Evolutionary conservation across 1,140 invertebrate genomes (phyloP), one percentile per base, ranked within the genome.

Genomic region (Armadillidium nasatum): DNA sequence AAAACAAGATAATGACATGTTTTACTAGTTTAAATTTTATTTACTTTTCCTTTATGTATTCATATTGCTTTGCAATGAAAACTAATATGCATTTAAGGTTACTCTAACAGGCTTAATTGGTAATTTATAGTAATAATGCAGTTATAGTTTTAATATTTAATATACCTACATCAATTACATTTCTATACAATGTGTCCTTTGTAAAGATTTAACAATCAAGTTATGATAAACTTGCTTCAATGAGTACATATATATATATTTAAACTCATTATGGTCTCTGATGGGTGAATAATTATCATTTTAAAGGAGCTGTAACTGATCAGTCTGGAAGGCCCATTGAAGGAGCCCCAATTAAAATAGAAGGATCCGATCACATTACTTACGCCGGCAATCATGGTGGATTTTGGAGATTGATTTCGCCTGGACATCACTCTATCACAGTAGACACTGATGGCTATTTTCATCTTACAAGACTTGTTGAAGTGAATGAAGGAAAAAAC

Each of bases 301-400:
- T 21, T 70, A 15, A 11, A 70, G 68, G 68, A 13, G 10, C 21
- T 23, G 68, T 70, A 2, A 70, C 68, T 15, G 23, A 21, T 70
- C 19, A 22, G 10, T 21, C 68, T 23, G 68, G 23, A 15, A n/a
- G 68, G 4, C 68, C 68, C 3, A 33, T 70, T 13, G 19, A 11
- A 21, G 21, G 21, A 11, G 23, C 19, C 10, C 10, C 21, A 11
- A 23, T 70, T 21, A n/a, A 23, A n/a, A 13, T 70, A 22, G 19
- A 70, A 70, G 68, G 68, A 11, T 70, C 68, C 11, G 11, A 70
- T 13, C 68, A 70, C 23, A n/a, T 70, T 15, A 33, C 23, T 21
- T 21, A 70, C 11, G 11, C 68, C 11, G 68, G 68, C 19, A 21
- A 3, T 23, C 68, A 21, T n/a, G 68, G 68, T 22, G 68, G 23